phyloP scores from a whole-genome alignment of 1,140 invertebrate species.

The Achatina immaculata region DNA sequence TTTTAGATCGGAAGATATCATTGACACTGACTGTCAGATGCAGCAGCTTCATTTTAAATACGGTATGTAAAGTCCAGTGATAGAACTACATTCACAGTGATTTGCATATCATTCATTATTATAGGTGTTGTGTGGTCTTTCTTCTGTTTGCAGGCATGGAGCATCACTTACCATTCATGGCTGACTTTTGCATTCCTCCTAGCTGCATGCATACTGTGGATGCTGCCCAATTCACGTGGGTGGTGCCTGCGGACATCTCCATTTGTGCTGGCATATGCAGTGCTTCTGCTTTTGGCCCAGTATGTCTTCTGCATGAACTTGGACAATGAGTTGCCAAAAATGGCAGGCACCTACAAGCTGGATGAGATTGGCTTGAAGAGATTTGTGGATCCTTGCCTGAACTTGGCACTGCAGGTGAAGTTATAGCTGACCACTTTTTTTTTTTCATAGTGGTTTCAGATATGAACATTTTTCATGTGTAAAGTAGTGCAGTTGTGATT shows the following conservation, averaged over 20 bases:
- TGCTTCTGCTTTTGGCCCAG: conserved; percentile 86
- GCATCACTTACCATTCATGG: conserved; percentile 98
- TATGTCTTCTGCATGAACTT: conserved; percentile 94
- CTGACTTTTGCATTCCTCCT: conserved; percentile 93
- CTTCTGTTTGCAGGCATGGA: conserved; percentile 84
- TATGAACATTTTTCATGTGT: no score
- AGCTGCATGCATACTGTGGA: conserved; percentile 95
- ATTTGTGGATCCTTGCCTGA: conserved; percentile 78
- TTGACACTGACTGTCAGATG: no score
- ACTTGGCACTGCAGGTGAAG: conserved; percentile 85
- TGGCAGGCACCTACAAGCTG: conserved; percentile 76
- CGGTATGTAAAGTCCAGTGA: no score
- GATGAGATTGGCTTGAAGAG: conserved; percentile 89
- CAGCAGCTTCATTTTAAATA: no score
- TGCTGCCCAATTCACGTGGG: conserved; percentile 91
- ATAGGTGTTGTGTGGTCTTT: neutral
- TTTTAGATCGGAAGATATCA: no score
- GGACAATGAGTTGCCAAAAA: conserved; percentile 84
- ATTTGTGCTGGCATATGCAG: conserved; percentile 87
- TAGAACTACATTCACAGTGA: neutral
- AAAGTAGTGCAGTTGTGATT: no score
- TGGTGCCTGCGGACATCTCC: conserved; percentile 93
- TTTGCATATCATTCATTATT: no score
- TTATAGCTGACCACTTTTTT: no score
- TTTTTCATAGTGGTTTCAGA: no score